phyloP scores from a whole-genome alignment of 2,797 vertebrate species.

The Eremophila alpestris region DNA sequence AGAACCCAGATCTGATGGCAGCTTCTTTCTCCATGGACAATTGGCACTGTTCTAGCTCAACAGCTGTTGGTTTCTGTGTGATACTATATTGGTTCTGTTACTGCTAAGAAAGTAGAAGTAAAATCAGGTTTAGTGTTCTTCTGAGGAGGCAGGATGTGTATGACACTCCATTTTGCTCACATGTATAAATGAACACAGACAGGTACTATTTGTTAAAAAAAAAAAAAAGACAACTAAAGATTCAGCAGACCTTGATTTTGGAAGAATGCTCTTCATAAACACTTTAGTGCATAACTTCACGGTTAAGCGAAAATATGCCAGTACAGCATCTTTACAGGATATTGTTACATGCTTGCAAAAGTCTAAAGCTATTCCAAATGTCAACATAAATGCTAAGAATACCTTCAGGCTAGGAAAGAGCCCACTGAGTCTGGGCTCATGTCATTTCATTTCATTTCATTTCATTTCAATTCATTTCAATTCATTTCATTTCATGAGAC shows the following conservation, averaged over 20 bases:
- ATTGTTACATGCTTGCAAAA: slow-evolving; percentile 10
- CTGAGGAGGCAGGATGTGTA: neutral
- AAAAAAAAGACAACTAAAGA: neutral
- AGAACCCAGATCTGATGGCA: neutral
- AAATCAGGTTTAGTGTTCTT: neutral
- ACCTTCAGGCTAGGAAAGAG: slow-evolving; percentile 13
- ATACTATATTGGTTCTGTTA: neutral
- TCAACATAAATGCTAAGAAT: slow-evolving; percentile 42
- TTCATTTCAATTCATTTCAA: too few species aligned
- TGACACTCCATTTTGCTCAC: neutral
- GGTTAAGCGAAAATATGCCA: neutral
- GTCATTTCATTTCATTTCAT: slow-evolving; percentile 20
- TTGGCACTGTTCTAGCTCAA: neutral
- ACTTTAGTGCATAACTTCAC: neutral
- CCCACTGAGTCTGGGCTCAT: neutral
- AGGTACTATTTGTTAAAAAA: neutral
- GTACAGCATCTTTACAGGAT: neutral
- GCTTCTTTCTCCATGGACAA: neutral
- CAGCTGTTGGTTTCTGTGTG: neutral
- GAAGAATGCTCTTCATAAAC: neutral
- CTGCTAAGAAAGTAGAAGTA: neutral
- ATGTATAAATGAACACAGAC: neutral
- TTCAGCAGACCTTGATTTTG: neutral
- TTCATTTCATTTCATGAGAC: slow-evolving; percentile 3
- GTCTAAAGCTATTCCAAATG: slow-evolving; percentile 17